Evolutionary conservation across 2,888 invertebrate genomes (phyloP), one percentile per base, ranked within the genome.

Genomic region (Druceiella hillmani): DNA sequence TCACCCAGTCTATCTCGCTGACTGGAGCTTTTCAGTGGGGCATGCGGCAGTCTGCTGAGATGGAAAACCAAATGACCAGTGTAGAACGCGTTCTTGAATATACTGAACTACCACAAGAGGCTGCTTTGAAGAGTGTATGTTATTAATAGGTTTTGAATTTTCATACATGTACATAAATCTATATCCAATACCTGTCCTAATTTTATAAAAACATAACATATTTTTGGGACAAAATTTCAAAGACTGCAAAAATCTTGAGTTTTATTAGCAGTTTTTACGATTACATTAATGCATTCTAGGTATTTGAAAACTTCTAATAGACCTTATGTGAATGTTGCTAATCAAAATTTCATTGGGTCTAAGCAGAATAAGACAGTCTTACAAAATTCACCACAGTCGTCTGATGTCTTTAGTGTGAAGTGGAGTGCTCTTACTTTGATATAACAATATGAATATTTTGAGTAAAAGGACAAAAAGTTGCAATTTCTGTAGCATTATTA

Each of bases 11-110:
- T 2, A 74, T 78, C 48, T 75, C 76, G 0, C 52, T 81, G 17
- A 77, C 78, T 6, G 79, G 79, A 12, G 64, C 83, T 50, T 68
- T 76, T 46, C 77, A 78, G 51, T 92, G 88, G 88, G 88, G 87
- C 4, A 84, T 91, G 74, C 70, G 90, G 9, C 90, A 91, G 57
- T 85, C 86, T n/a, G 87, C 90, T 0, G 90, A 91, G 61, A 78
- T 84, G 50, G 77, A 81, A 41, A 87, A 86, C 54, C 83, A 83
- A 52, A 76, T 87, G 73, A 84, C 82, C 48, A 80, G 83, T 2
- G 91, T 92, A 0, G 92, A 93, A 64, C 66, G 93, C 49, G 74
- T 86, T 1, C 49, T 81, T 9, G 83, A 85, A 50, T 87, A 85
- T 54, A 74, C 75, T 1, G 64, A 68, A 9, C 52, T 86, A 12